phyloP scores from a whole-genome alignment of 37 sponge, comb jelly and placozoan species.

The Halichondria panicea region DNA sequence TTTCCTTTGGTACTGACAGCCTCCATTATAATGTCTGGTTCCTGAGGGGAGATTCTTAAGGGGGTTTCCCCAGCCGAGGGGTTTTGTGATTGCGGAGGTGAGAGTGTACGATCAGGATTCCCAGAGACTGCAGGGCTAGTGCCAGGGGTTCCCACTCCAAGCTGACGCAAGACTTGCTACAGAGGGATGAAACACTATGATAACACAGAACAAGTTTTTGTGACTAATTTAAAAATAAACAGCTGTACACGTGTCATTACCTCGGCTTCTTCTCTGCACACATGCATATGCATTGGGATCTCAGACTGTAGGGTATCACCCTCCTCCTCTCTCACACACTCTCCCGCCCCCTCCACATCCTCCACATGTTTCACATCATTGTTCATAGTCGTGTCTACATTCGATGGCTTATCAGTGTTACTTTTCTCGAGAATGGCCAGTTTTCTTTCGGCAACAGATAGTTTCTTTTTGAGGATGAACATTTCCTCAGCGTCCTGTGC shows the following conservation, averaged over 20 bases:
- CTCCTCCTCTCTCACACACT: neutral
- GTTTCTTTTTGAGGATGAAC: constrained; percentile 71
- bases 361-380: neutral
- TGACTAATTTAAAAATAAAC: neutral
- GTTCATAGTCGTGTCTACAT: neutral
- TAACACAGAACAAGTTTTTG: neutral
- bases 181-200: neutral
- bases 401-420: neutral
- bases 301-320: neutral
- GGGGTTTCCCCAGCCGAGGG: no score
- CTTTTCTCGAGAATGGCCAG: constrained; percentile 25
- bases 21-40: no score
- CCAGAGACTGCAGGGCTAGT: neutral
- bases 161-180: constrained; percentile 3
- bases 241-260: neutral
- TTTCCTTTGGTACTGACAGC: no score
- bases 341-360: constrained; percentile 3
- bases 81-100: no score
- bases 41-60: no score
- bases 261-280: neutral
- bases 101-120: no score
- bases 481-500: constrained; percentile 89
- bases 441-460: constrained; percentile 45
- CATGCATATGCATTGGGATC: neutral
- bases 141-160: neutral